Evolutionary conservation across 2,113 vertebrate species (phyloP).

Genomic region (Thermophis baileyi): DNA sequence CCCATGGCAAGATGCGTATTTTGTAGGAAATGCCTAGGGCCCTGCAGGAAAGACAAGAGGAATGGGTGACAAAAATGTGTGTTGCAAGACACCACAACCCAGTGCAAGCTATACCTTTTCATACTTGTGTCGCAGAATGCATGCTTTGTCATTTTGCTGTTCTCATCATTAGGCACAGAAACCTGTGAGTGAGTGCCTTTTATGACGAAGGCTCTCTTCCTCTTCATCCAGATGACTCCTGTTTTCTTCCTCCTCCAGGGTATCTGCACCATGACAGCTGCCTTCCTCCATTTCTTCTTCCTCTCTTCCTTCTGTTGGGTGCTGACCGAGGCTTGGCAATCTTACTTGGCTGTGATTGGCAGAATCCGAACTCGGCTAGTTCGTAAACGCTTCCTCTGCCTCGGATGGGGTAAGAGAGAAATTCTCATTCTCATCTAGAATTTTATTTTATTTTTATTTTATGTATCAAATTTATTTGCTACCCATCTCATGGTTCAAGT

Average conservation of each 20-base stretch:
- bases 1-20: neutral
- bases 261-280: slow-evolving; percentile 90
- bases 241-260: neutral
- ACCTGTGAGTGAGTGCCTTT: neutral
- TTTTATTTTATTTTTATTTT: neutral
- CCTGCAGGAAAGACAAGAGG: neutral
- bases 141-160: neutral
- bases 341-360: slow-evolving; percentile 96
- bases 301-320: slow-evolving; percentile 99
- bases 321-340: slow-evolving; percentile 98
- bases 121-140: neutral
- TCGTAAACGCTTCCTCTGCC: slow-evolving; percentile 97
- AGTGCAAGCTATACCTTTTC: neutral
- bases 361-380: slow-evolving; percentile 94
- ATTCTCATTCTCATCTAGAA: neutral
- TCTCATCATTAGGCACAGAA: neutral
- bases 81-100: neutral
- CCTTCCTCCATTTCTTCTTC: slow-evolving; percentile 99
- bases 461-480: neutral
- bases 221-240: neutral
- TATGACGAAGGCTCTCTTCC: neutral
- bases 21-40: neutral
- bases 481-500: neutral
- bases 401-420: slow-evolving; percentile 90
- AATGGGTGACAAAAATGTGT: neutral